Evolutionary conservation across 2,888 invertebrate species (phyloP).

Genomic region (Mythimna albipuncta): DNA sequence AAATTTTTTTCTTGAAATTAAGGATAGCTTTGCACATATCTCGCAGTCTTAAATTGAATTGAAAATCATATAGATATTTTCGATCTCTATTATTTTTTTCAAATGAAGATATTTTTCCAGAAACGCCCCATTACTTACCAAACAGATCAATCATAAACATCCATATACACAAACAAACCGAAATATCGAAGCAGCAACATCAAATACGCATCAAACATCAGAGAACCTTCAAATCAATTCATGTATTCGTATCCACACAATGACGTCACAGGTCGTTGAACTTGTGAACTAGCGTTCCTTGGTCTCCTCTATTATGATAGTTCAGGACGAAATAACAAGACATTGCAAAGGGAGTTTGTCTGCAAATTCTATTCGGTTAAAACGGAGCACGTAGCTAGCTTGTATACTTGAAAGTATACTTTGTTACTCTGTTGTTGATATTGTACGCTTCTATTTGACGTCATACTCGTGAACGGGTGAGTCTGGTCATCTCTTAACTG

Average conservation of each 20-base stretch:
- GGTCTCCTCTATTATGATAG: constrained; percentile 36
- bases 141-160: neutral
- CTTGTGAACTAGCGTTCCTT: constrained; percentile 27
- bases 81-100: too few relatives aligned
- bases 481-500: too few relatives aligned
- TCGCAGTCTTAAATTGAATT: too few relatives aligned
- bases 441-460: neutral
- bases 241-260: constrained; percentile 12
- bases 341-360: constrained; percentile 25
- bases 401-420: constrained; percentile 28
- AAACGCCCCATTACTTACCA: neutral
- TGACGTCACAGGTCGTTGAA: constrained; percentile 22
- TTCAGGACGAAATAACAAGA: constrained; percentile 44
- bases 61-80: too few relatives aligned
- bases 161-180: neutral
- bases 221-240: constrained; percentile 12
- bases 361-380: constrained; percentile 43
- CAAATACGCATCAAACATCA: constrained; percentile 10
- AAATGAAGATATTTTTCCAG: too few relatives aligned
- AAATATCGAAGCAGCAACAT: neutral
- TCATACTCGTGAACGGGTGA: too few relatives aligned
- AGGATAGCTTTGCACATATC: too few relatives aligned
- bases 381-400: constrained; percentile 27
- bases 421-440: constrained; percentile 26
- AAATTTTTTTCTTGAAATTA: too few relatives aligned